phyloP scores from a whole-genome alignment of 1,140 invertebrate genomes.

The Eurosta solidaginis region DNA sequence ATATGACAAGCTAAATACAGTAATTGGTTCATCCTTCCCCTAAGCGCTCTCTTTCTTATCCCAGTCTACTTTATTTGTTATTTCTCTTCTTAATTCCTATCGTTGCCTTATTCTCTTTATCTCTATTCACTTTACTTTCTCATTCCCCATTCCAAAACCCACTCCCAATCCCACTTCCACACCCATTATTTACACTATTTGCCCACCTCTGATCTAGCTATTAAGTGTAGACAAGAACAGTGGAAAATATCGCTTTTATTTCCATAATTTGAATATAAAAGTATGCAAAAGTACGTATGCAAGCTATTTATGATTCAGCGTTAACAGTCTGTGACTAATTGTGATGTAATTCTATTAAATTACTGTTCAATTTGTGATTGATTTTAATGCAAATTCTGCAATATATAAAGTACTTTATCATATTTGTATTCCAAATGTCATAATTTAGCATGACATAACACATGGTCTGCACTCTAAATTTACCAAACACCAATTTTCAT shows the following conservation, averaged over 20 bases:
- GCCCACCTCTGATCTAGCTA: background rate
- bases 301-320: background rate
- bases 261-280: background rate
- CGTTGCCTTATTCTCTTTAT: too few relatives aligned
- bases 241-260: background rate
- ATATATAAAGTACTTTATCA: slow-evolving; percentile 1
- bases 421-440: background rate
- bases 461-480: background rate
- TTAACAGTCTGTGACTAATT: background rate
- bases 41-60: too few relatives aligned
- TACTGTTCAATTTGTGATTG: background rate
- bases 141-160: too few relatives aligned
- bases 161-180: too few relatives aligned
- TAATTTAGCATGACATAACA: background rate
- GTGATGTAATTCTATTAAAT: background rate
- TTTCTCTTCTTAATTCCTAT: too few relatives aligned
- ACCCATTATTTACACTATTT: too few relatives aligned
- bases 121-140: too few relatives aligned
- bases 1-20: too few relatives aligned
- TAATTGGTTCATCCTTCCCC: too few relatives aligned
- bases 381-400: background rate
- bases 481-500: background rate
- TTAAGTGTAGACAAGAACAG: background rate
- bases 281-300: background rate
- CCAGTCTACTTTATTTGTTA: too few relatives aligned